phyloP scores from a whole-genome alignment of 2,113 vertebrate genomes.

The Centropus unirufus region DNA sequence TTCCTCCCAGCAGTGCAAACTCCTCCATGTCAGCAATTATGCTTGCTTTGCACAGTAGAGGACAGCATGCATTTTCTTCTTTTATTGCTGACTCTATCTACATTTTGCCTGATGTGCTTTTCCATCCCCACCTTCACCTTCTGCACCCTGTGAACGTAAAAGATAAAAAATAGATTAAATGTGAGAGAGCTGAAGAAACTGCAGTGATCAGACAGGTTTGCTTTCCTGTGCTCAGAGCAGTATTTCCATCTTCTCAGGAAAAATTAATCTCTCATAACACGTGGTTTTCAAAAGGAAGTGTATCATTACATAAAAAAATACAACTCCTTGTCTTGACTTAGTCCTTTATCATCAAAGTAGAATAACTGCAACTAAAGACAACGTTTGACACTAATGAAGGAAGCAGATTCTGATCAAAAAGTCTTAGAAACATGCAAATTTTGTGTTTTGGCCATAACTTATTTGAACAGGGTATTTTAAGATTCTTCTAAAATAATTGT shows the following conservation, averaged over 20 bases:
- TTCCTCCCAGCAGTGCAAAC: not conserved
- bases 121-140: conserved; percentile 44
- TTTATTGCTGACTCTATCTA: conserved; percentile 52
- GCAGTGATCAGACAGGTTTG: not conserved
- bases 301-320: not conserved
- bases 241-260: not conserved
- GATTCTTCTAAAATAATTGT: not conserved
- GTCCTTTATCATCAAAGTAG: not conserved
- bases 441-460: not conserved
- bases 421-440: not conserved
- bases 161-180: conserved; percentile 51
- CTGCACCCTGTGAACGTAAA: not conserved
- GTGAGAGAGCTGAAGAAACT: not conserved
- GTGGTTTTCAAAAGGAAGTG: not conserved
- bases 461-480: not conserved
- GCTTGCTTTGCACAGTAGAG: conserved; percentile 45
- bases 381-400: not conserved
- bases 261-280: not conserved
- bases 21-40: not conserved
- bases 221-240: not conserved
- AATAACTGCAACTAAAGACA: not conserved
- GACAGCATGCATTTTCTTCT: conserved; percentile 35
- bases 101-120: conserved; percentile 51
- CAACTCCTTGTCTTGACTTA: not conserved
- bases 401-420: not conserved